These are phyloP conservation scores for Ophthalmolycus amberensis DNA, from an alignment of 2,113 vertebrate genomes.

Conservation along the genomic window DNA sequence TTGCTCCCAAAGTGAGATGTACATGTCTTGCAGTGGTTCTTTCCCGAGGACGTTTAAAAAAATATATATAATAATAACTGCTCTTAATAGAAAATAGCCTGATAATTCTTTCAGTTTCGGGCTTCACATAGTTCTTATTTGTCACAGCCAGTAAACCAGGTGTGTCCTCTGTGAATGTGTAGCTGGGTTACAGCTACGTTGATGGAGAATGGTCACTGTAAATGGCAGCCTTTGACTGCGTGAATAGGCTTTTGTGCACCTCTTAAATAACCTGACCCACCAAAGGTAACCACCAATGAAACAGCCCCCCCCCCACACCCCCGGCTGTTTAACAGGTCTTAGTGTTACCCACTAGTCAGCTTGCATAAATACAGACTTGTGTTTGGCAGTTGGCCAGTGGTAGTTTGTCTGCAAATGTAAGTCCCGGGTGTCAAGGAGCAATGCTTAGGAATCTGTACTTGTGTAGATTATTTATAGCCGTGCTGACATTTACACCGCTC, in stretches of 20 bases:
- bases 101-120: neutral
- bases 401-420: conserved; percentile 68
- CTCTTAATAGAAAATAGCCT: neutral
- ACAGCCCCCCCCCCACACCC: conserved; percentile 16
- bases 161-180: conserved; percentile 25
- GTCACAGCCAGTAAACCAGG: conserved; percentile 42
- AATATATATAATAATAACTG: neutral
- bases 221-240: conserved; percentile 67
- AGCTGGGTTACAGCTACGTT: conserved; percentile 55
- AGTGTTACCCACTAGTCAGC: conserved; percentile 55
- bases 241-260: conserved; percentile 79
- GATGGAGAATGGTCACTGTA: conserved; percentile 68
- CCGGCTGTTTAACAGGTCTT: conserved; percentile 66
- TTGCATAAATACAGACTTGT: conserved; percentile 74
- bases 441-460: conserved; percentile 69
- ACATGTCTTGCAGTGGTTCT: neutral
- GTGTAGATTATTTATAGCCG: conserved; percentile 76
- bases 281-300: conserved; percentile 67
- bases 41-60: conserved; percentile 15
- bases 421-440: conserved; percentile 64
- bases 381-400: conserved; percentile 70
- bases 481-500: conserved; percentile 72
- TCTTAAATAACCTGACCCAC: conserved; percentile 73
- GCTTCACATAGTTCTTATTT: conserved; percentile 31
- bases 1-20: conserved; percentile 10